Evolutionary conservation across 2,113 vertebrate genomes (phyloP).

Genomic region (Odontophorus gujanensis): DNA sequence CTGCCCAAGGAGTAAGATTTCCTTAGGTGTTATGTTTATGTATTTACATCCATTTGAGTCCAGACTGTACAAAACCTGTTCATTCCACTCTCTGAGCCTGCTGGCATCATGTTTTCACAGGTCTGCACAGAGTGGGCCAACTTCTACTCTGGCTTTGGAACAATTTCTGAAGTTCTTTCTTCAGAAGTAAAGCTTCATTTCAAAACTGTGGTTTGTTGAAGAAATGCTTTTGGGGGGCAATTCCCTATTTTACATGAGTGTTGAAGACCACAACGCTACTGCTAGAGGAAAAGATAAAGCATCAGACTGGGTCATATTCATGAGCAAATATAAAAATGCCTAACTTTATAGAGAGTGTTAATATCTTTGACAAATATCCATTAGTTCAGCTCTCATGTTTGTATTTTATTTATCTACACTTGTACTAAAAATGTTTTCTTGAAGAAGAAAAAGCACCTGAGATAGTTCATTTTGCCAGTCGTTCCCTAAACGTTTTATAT

Average conservation of each 20-base stretch:
- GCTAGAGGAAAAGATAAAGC: not conserved
- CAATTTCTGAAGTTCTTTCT: not conserved
- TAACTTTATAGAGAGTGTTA: not conserved
- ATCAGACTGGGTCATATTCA: not conserved
- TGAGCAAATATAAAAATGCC: not conserved
- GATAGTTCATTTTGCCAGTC: not conserved
- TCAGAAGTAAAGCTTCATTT: conserved; percentile 24
- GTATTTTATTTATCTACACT: fast-evolving
- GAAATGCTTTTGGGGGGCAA: not conserved
- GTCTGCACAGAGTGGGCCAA: not conserved
- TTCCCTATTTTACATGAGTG: not conserved
- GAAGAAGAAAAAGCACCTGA: not conserved
- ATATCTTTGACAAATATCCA: not conserved
- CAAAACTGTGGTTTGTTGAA: conserved; percentile 3
- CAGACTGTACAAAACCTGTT: not conserved
- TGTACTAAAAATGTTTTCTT: not conserved
- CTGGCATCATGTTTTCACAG: not conserved
- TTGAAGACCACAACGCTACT: not conserved
- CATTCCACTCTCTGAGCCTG: not conserved
- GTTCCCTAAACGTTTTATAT: not conserved
- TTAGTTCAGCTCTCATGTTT: not conserved
- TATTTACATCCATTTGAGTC: not conserved
- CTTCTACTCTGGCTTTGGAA: not conserved
- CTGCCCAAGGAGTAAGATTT: not conserved
- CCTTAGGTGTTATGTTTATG: not conserved